These are phyloP conservation scores for Thereva nobilitata DNA, from an alignment of 2,888 invertebrate genomes.

Conservation along the genomic window DNA sequence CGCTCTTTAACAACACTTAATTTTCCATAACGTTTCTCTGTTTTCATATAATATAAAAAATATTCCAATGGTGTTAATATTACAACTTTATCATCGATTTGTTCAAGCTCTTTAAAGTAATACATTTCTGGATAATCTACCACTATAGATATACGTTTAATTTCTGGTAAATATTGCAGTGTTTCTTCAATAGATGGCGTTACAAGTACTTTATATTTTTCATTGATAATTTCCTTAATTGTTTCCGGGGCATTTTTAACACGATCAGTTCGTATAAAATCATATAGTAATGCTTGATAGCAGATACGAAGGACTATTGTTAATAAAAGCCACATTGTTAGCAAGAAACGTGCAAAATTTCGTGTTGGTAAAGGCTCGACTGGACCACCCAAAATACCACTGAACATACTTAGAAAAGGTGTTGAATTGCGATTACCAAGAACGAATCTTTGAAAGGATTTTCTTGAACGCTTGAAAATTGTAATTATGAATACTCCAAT, in stretches of 20 bases:
- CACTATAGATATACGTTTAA: too few relatives aligned
- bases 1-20: too few relatives aligned
- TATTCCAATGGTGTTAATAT: too few relatives aligned
- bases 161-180: neutral
- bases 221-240: neutral
- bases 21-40: too few relatives aligned
- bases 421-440: slow-evolving; percentile 27
- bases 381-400: slow-evolving; percentile 29
- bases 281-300: slow-evolving; percentile 36
- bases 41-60: too few relatives aligned
- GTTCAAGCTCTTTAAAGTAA: neutral
- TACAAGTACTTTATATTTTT: neutral
- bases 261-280: slow-evolving; percentile 25
- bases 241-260: slow-evolving; percentile 6
- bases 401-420: slow-evolving; percentile 35
- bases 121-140: too few relatives aligned
- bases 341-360: slow-evolving; percentile 34
- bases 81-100: neutral
- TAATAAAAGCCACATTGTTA: slow-evolving; percentile 26
- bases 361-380: slow-evolving; percentile 7
- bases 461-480: neutral
- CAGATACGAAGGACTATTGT: slow-evolving; percentile 21
- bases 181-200: slow-evolving; percentile 7
- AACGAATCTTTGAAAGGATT: slow-evolving; percentile 1
- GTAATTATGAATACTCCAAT: slow-evolving; percentile 1